Base-by-base conservation (phyloP, 2,797 vertebrate genomes). In the Clarias fuscus region DNA sequence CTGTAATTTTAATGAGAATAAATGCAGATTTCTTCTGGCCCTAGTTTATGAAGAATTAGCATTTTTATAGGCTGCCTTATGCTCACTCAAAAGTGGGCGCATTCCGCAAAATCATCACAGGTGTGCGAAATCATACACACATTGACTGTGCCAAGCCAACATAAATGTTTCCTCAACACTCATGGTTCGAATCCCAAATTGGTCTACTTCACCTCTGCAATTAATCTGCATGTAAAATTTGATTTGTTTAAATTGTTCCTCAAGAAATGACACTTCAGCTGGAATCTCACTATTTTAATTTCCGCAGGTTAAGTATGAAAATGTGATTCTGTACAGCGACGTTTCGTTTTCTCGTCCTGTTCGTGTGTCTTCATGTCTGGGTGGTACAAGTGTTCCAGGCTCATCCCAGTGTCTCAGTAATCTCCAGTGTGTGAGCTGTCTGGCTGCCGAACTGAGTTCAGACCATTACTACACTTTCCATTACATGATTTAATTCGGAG, bases 31-130 rank as follows among this genome's bases (percentile, higher is more conserved):
- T 86, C 64, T 86, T 65, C 20, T 37, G 17, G 40, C 27, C 37
- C n/a, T 61, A n/a, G 24, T 85, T 87, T 56, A 82, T 67, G 79
- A 73, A 72, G 75, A 4, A 61, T 89, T 62, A 85, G 84, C 68
- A 87, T 87, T 72, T 88, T 86, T 14, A 78, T 85, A 86, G 82
- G 84, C 80, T 88, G 75, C 73, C 58, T 89, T 58, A 83, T 88
- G 75, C 80, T 61, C 75, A 62, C 73, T 24, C 40, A 43, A n/a
- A 30, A 1, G 56, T 48, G 59, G 15, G 53, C 81, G 22, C 71
- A 64, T 73, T 53, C 30, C 70, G 59, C 15, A 68, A 71, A 71
- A 85, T 59, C 65, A 71, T 75, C 67, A 58, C 85, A 86, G 87
- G 80, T 88, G 83, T 83, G 83, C 62, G 59, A 77, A 89, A 81